phyloP scores from a whole-genome alignment of 2,888 invertebrate species.

The Lithophane leautieri region DNA sequence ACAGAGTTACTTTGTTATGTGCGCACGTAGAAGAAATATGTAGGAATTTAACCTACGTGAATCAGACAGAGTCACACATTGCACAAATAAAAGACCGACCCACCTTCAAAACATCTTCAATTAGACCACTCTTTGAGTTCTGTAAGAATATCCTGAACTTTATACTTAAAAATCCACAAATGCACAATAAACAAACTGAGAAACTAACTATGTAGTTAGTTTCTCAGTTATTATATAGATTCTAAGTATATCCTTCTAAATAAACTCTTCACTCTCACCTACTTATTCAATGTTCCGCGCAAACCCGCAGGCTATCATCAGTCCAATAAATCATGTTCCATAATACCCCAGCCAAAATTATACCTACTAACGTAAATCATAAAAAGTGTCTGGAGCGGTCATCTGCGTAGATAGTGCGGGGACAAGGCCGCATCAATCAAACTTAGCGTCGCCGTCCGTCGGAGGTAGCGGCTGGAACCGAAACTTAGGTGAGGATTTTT shows the following conservation, averaged over 20 bases:
- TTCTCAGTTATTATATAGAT: no score
- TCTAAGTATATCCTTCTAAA: no score
- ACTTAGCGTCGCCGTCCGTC: conserved; percentile 67
- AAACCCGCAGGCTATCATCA: conserved; percentile 41
- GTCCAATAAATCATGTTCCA: conserved; percentile 67
- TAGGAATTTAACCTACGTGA: background rate
- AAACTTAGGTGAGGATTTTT: conserved; percentile 10
- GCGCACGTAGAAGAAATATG: background rate
- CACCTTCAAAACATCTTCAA: background rate
- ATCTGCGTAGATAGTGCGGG: conserved; percentile 64
- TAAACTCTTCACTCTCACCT: conserved; percentile 21
- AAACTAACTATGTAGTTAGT: no score
- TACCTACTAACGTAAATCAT: conserved; percentile 68
- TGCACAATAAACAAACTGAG: background rate
- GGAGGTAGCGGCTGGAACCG: conserved; percentile 37
- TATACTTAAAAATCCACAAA: background rate
- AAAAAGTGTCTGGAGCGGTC: conserved; percentile 67
- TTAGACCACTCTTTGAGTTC: background rate
- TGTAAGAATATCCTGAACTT: background rate
- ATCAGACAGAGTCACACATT: background rate
- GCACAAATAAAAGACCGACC: background rate
- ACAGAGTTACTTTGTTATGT: no score
- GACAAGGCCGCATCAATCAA: conserved; percentile 74
- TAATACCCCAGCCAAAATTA: conserved; percentile 67
- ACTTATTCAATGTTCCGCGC: conserved; percentile 35